A percentile compares a stretch with the other conserved stretches of the same genome.
phyloP scores from a whole-genome alignment of 2,113 vertebrate species.

The Rattus rattus region DNA sequence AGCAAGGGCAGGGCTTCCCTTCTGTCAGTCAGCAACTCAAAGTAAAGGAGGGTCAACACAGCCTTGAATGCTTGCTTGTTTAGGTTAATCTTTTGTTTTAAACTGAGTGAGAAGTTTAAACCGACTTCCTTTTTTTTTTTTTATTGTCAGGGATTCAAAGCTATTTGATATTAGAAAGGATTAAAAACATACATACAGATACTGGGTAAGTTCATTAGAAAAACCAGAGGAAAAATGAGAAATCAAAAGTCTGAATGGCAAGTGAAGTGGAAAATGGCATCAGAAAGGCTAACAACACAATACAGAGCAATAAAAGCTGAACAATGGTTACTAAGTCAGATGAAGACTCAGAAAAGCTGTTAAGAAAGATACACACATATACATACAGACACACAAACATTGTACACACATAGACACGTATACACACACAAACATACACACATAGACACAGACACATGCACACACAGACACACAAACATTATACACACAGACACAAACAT shows the following conservation, averaged over 20 bases:
- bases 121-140: neutral
- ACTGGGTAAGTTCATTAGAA: neutral
- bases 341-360: neutral
- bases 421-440: neutral
- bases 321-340: neutral
- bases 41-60: slow-evolving; percentile 46
- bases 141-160: neutral
- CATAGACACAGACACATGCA: neutral
- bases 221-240: neutral
- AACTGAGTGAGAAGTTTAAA: slow-evolving; percentile 25
- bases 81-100: slow-evolving; percentile 41
- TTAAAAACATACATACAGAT: neutral
- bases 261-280: neutral
- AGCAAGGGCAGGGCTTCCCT: neutral
- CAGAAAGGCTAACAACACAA: neutral
- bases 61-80: neutral
- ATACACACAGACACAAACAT: too few relatives aligned
- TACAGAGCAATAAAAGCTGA: neutral
- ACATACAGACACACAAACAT: neutral
- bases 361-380: neutral
- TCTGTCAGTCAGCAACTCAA: neutral
- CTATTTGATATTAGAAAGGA: neutral
- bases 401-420: neutral
- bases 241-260: neutral
- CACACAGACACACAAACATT: too few relatives aligned